Evolutionary conservation across 2,113 vertebrate species (phyloP).

Genomic region (Prionailurus viverrinus): DNA sequence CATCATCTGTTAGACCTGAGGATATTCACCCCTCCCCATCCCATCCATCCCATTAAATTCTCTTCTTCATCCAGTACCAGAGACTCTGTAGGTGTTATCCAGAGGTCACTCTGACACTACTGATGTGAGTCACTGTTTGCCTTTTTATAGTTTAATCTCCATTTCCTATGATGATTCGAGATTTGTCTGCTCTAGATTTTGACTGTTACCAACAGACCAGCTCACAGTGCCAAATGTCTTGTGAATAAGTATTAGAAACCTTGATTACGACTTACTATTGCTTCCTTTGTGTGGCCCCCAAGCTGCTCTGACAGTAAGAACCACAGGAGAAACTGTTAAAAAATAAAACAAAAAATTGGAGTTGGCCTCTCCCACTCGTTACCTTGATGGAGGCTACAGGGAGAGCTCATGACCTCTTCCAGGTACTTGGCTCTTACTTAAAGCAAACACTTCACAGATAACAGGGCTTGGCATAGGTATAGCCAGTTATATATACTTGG

Average conservation of each 20-base stretch:
- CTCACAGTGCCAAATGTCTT: background rate
- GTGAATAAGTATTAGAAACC: background rate
- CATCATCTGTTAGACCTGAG: background rate
- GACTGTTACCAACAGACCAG: background rate
- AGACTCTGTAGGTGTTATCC: background rate
- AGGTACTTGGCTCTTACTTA: background rate
- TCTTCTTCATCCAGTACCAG: background rate
- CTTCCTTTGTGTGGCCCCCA: background rate
- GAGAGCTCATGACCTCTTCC: background rate
- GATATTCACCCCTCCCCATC: no score
- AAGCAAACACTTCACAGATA: background rate
- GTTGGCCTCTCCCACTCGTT: background rate
- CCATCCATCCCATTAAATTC: no score
- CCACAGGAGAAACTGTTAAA: background rate
- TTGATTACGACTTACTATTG: background rate
- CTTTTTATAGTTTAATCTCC: background rate
- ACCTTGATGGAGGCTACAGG: background rate
- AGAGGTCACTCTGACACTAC: background rate
- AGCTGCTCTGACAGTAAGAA: background rate
- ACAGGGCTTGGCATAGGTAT: accelerated
- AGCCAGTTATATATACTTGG: background rate
- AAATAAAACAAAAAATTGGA: background rate
- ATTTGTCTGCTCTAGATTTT: background rate
- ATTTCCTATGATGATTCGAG: background rate
- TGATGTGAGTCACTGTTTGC: background rate